Conservation (phyloP, 2,797 vertebrate genomes). For the Cirrhinus mrigala region DNA sequence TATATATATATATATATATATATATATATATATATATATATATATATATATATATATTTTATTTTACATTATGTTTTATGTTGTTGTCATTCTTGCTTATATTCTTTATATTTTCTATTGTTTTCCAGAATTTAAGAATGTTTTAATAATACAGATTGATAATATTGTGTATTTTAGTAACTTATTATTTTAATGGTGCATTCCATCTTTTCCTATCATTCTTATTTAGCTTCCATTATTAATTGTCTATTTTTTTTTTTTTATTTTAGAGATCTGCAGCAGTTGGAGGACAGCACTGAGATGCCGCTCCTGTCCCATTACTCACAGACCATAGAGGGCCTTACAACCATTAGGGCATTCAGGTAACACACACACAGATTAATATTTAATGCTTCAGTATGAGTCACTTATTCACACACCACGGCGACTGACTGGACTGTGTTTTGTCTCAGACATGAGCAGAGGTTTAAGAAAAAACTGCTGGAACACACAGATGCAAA, state of each 20-base stretch:
- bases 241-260: too few species aligned
- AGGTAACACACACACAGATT: constrained; percentile 76
- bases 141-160: not conserved
- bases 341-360: constrained; percentile 95
- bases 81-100: too few species aligned
- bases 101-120: too few species aligned
- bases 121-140: not conserved
- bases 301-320: constrained; percentile 94
- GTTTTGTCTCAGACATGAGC: constrained; percentile 84
- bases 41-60: too few species aligned
- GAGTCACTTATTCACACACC: not conserved
- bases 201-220: not conserved
- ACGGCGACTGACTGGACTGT: not conserved
- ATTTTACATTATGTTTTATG: too few species aligned
- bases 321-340: constrained; percentile 95
- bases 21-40: too few species aligned
- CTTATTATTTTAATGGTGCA: not conserved
- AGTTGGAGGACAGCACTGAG: constrained; percentile 95
- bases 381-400: too few species aligned
- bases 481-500: constrained; percentile 95
- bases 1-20: too few species aligned
- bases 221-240: not conserved
- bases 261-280: constrained; percentile 85
- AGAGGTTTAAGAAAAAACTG: constrained; percentile 91
- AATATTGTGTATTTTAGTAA: not conserved